Base-by-base conservation (phyloP, 2,113 vertebrate genomes). In the Phylloscopus trochiloides region DNA sequence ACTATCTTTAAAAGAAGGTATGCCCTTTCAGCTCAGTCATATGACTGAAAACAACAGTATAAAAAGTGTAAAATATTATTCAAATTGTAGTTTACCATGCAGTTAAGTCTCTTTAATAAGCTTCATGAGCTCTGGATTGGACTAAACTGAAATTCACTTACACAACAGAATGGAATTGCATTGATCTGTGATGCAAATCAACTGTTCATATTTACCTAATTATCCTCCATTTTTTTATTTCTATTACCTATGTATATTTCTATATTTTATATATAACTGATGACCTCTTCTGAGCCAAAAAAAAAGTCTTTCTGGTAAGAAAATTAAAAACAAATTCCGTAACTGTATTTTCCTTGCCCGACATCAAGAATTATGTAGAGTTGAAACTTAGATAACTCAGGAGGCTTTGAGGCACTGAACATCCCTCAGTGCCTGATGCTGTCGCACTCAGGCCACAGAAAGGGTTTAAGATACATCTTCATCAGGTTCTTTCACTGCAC, bases 81-180 rank as follows among this genome's bases (percentile, higher is more conserved):
- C 78, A 70, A 86, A 72, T 50, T 63, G 7, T 47, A 88, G 81
- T 76, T 95, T 48, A 90, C 38, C 52, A 81, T 1, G 3, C n/a
- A 88, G 48, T 81, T 54, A 51, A 63, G 15, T 65, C 47, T 73
- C 40, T 89, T 63, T 66, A 84, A 72, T 66, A 61, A 94, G 42
- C 26, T 84, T 78, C 45, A 11, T 62, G 29, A 84, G 45, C 17
- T 84, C 36, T 65, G 52, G 48, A 55, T n/a, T 88, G 62, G 51
- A 84, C 72, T 55, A 88, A 94, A 81, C 15, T 36, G 67, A 92
- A 94, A 89, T 72, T 89, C 81, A 81, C 17, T 85, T 86, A 47
- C 38, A 50, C 34, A 87, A 59, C 22, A 80, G 20, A 92, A 93
- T 36, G 20, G 48, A 78, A 91, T 74, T n/a, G 36, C 62, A 85